Evolutionary conservation across 2,888 invertebrate species (phyloP).

Genomic region (Pristionchus maxplancki): DNA sequence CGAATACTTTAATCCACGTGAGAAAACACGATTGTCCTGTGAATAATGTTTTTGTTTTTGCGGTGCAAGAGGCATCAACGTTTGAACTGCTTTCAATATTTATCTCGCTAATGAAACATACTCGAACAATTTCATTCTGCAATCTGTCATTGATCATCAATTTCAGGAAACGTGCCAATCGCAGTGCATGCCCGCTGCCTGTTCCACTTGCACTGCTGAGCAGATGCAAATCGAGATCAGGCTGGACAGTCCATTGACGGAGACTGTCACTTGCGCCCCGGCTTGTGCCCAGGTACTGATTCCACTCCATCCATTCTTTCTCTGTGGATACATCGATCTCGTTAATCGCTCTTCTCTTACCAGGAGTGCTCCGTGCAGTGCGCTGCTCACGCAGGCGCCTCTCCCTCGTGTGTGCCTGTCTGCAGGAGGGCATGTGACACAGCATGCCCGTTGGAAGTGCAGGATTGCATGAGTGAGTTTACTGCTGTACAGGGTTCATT

Average conservation of each 20-base stretch:
- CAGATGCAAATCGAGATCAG: conserved; percentile 43
- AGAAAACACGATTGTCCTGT: too few relatives aligned
- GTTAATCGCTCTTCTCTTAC: background rate
- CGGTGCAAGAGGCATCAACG: too few relatives aligned
- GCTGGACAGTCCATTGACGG: conserved; percentile 19
- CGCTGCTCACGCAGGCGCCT: conserved; percentile 41
- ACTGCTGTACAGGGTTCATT: background rate
- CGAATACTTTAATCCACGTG: background rate
- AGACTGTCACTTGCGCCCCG: conserved; percentile 49
- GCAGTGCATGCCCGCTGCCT: conserved; percentile 32
- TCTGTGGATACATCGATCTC: background rate
- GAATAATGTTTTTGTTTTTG: too few relatives aligned
- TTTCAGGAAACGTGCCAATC: conserved; percentile 47
- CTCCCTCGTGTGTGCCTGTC: conserved; percentile 45
- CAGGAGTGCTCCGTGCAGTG: conserved; percentile 47
- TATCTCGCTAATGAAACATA: too few relatives aligned
- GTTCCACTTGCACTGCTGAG: conserved; percentile 34
- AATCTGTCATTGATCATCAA: too few relatives aligned
- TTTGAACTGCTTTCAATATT: background rate
- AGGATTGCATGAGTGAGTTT: conserved; percentile 8
- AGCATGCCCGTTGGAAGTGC: conserved; percentile 39
- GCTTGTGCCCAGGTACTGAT: conserved; percentile 20
- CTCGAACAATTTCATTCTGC: too few relatives aligned
- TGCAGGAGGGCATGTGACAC: conserved; percentile 40
- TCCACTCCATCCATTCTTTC: background rate